Conservation (phyloP, 1,140 invertebrate species). For the Lysiphlebus fabarum region DNA sequence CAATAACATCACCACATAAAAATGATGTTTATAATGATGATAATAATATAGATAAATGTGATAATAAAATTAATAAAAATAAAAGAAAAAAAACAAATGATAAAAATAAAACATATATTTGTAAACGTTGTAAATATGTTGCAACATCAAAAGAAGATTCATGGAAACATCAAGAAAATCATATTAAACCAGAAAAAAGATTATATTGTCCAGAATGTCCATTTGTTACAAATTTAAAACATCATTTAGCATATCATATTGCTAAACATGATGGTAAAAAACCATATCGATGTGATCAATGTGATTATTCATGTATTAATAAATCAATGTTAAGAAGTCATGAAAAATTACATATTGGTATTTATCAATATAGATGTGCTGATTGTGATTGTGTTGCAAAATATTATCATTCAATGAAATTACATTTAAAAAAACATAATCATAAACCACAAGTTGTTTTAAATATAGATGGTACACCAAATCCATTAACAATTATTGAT, state of each 20-base stretch:
- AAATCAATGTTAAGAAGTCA: conserved; percentile 99
- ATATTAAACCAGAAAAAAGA: conserved; percentile 91
- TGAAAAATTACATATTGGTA: conserved; percentile 94
- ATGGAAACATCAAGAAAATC: conserved; percentile 86
- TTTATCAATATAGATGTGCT: conserved; percentile 93
- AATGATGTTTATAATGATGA: conserved; percentile 5
- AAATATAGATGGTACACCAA: conserved; percentile 83
- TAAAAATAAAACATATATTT: conserved; percentile 84
- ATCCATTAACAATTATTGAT: conserved; percentile 83
- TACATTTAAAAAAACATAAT: conserved; percentile 89
- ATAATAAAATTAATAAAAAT: not conserved
- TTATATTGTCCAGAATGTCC: conserved; percentile 88
- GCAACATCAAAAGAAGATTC: conserved; percentile 86
- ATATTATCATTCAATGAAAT: conserved; percentile 95
- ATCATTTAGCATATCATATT: conserved; percentile 96
- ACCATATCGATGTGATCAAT: conserved; percentile 93
- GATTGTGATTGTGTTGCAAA: conserved; percentile 98
- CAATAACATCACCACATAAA: not conserved
- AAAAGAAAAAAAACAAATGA: conserved; percentile 55
- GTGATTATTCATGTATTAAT: conserved; percentile 92
- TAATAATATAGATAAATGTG: not conserved
- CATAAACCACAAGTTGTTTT: conserved; percentile 84
- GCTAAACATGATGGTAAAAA: conserved; percentile 94
- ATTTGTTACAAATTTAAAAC: conserved; percentile 98
- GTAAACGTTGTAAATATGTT: conserved; percentile 87